Evolutionary conservation across 2,797 vertebrate species (phyloP), one percentile per base, ranked within the genome.

Genomic region (Acanthopagrus latus): DNA sequence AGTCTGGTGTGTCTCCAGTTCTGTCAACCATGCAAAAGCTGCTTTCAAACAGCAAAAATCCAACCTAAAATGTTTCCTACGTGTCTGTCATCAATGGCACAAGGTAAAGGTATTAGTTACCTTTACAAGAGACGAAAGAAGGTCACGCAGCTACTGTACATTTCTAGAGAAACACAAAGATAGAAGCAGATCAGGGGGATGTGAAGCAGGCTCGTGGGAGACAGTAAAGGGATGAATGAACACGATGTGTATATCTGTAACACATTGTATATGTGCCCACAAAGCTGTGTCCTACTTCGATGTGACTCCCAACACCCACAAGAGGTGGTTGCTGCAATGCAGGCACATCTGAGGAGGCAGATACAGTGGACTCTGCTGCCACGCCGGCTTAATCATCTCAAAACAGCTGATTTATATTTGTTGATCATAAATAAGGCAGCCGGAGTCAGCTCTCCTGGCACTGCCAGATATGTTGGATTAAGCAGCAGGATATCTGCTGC

Each of bases 311-410:
- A 80, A 77, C 85, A 85, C 88, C 89, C 90, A 90, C 90, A 41
- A 72, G 79, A 82, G 71, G 79, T 10, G 38, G 70, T 14, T 92
- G 87, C 88, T 91, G 92, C 92, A 93, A 80, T 93, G 92, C 92
- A 91, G 92, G 46, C 68, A 27, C 74, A 67, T 82, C 51, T 48
- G 80, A 71, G 27, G 74, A 50, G 38, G 57, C 76, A 64, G 65
- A 79, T 70, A 72, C n/a, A 71, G 58, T 23, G 71, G 74, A 83
- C 76, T 54, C 23, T 16, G 8, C 67, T 64, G 74, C 52, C 63
- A 20, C 2, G 50, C 64, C 68, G 81, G 62, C 69, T 75, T 6
- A 50, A 54, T 46, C 5, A 5, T 52, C 80, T 59, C 56, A 48
- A 54, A 80, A 67, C 68, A 63, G 60, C 62, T 18, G 46, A 67